Evolutionary conservation across 2,797 vertebrate species (phyloP).

Genomic region (Sebastes goodei): DNA sequence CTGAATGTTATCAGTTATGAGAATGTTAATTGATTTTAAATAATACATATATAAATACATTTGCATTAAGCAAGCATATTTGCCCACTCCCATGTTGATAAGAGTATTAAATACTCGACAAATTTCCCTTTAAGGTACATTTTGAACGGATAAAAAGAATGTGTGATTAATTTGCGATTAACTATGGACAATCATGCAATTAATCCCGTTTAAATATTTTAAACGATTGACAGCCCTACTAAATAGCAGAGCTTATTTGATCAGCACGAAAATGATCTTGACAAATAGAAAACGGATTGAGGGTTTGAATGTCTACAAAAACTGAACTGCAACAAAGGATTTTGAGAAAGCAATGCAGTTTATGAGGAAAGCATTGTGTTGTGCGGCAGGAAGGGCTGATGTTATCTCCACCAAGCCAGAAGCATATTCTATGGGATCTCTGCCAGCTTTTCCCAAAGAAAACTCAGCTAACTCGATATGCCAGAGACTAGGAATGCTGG

Average conservation of each 20-base stretch:
- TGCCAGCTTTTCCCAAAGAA: conserved; percentile 16
- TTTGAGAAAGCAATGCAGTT: not conserved
- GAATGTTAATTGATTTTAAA: too few relatives aligned
- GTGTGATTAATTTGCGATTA: too few relatives aligned
- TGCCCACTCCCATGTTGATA: too few relatives aligned
- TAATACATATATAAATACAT: too few relatives aligned
- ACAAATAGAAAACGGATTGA: not conserved
- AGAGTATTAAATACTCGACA: too few relatives aligned
- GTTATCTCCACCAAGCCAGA: conserved; percentile 30
- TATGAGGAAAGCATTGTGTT: conserved; percentile 21
- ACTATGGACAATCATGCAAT: too few relatives aligned
- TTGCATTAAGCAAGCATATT: too few relatives aligned
- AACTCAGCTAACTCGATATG: conserved; percentile 16
- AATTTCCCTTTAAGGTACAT: too few relatives aligned
- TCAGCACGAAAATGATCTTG: not conserved
- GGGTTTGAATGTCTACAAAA: not conserved
- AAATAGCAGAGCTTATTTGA: not conserved
- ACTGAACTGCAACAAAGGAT: not conserved
- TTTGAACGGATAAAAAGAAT: not conserved
- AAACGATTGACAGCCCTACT: not conserved
- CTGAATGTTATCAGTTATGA: too few relatives aligned
- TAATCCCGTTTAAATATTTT: too few relatives aligned
- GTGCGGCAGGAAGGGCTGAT: conserved; percentile 15
- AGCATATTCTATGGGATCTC: conserved; percentile 4
- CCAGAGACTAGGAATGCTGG: conserved; percentile 44